Percentiles rank a stretch among this genome's conserved stretches.
These are phyloP conservation scores for Thyatira batis DNA, from an alignment of 2,888 invertebrate genomes.

Conservation along the genomic window DNA sequence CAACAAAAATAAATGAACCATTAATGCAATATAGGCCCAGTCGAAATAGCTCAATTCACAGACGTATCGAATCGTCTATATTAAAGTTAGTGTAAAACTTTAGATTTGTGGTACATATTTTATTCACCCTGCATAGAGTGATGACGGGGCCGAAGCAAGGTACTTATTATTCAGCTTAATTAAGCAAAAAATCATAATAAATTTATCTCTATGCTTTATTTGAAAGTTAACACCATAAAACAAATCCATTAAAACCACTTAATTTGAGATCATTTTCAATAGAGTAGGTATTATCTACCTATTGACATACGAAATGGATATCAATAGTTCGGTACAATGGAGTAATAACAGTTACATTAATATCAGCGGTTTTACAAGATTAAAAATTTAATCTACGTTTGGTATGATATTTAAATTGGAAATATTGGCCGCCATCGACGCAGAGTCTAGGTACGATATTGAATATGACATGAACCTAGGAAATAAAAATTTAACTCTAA, in stretches of 20 bases:
- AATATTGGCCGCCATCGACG: conserved; percentile 2
- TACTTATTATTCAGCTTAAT: too few species aligned
- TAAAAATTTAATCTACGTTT: conserved; percentile 2
- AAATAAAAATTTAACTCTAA: not conserved
- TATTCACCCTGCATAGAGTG: too few species aligned
- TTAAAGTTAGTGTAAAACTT: too few species aligned
- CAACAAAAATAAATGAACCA: not conserved
- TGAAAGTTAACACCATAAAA: too few species aligned
- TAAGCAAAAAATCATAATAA: too few species aligned
- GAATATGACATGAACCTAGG: not conserved
- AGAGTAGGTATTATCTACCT: not conserved
- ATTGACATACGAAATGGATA: not conserved
- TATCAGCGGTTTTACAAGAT: not conserved
- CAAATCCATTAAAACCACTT: too few species aligned
- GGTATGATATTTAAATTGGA: conserved; percentile 2
- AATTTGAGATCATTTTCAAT: not conserved
- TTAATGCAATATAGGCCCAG: too few species aligned
- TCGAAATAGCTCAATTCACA: too few species aligned
- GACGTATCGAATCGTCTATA: too few species aligned
- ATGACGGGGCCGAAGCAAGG: too few species aligned
- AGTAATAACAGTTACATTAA: not conserved
- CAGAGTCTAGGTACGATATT: not conserved
- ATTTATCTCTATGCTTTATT: too few species aligned
- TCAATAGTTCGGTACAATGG: not conserved
- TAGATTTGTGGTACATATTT: too few species aligned